Evolutionary conservation across 2,888 invertebrate species (phyloP), one percentile per base, ranked within the genome.

Genomic region (Scaptomyza flava): DNA sequence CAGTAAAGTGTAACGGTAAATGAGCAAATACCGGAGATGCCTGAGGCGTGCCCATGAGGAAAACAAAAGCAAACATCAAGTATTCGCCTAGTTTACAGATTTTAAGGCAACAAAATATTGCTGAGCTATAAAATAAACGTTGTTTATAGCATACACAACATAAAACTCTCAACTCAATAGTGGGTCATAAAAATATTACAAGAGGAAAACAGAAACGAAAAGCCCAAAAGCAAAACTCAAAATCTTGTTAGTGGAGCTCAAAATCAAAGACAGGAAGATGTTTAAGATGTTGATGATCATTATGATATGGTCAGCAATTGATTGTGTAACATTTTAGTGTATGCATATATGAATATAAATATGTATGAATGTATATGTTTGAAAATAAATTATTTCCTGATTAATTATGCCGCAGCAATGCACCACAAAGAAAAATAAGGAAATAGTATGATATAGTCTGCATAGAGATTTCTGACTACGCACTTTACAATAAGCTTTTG

Each of bases 341-440:
- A 23, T n/a, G 47, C 6, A 27, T 36, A n/a, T n/a, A n/a, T 17
- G 17, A 17, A 54, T 43, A 34, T 70, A 65, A 8, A 3, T 38
- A 17, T 38, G 17, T 17, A 17, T 38, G 17, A 1, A 17, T 1
- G 1, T 17, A 17, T 17, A 1, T 17, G 17, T 17, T 17, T 17
- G 38, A 69, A 78, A 64, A 79, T 64, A 72, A 76, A 72, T 70
- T 65, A 76, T 88, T 88, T 82, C 89, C 89, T 80, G 87, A 88
- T 86, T 86, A 80, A 86, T 86, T 73, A 17, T 17, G 17, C 17
- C 17, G 17, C 17, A 17, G 17, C 1, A 68, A 84, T 69, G 74
- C 43, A 30, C 17, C 63, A 59, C 50, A 62, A 65, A 69, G 67
- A 57, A 59, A 68, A 6, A 27, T 6, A 27, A 27, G 27, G 53